Conservation (phyloP, 2,797 vertebrate species). For the Platyrinchus mystaceus region DNA sequence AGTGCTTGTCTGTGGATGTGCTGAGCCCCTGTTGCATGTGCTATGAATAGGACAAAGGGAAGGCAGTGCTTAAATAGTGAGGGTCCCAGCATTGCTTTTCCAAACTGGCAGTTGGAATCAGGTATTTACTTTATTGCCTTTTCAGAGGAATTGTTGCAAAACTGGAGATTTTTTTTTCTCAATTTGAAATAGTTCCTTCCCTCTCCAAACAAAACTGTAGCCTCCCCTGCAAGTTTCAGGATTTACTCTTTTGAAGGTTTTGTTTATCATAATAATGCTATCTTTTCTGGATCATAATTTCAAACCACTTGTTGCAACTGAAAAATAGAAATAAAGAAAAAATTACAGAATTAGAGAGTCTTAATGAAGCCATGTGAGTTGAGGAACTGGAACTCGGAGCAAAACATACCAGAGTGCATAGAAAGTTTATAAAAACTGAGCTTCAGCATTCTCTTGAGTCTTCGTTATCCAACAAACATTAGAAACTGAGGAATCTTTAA, state of each 20-base stretch:
- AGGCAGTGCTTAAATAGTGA: background rate
- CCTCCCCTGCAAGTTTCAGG: background rate
- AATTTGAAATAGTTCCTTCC: background rate
- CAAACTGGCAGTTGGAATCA: background rate
- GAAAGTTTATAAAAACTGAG: slow-evolving; percentile 16
- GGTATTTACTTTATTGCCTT: background rate
- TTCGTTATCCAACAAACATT: background rate
- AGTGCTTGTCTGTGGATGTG: slow-evolving; percentile 37
- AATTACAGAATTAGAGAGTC: background rate
- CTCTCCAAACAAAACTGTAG: background rate
- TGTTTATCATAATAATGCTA: background rate
- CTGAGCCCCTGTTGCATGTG: slow-evolving; percentile 30
- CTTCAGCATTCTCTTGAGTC: background rate
- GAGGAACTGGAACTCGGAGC: background rate
- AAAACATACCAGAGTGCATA: background rate
- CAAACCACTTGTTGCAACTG: background rate
- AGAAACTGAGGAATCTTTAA: background rate
- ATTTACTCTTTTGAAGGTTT: background rate
- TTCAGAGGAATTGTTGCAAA: background rate
- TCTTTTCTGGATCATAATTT: background rate
- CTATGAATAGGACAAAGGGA: slow-evolving; percentile 54
- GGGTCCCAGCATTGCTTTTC: background rate
- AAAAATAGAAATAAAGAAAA: background rate
- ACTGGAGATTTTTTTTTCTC: background rate
- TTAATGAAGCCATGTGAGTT: background rate